These are phyloP conservation scores for Azorinus chamasolen DNA, from an alignment of 2,888 invertebrate genomes.

Conservation along the genomic window DNA sequence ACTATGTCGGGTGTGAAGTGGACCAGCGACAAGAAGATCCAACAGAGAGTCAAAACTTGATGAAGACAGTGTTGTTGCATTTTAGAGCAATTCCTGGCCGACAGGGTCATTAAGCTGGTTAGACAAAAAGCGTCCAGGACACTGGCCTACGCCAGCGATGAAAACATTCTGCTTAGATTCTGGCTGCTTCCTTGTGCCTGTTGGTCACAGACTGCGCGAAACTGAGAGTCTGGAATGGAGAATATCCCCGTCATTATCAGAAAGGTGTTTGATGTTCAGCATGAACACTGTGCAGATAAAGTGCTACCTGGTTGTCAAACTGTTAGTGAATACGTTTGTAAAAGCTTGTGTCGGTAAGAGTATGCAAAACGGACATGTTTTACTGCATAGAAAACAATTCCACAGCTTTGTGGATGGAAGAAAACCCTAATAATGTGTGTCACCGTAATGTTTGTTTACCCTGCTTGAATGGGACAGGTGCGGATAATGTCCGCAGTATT, in stretches of 20 bases:
- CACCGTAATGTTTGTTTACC: no score
- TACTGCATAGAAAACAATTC: not conserved
- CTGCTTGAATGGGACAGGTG: no score
- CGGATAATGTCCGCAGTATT: no score
- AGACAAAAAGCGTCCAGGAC: not conserved
- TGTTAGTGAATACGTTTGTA: constrained; percentile 17
- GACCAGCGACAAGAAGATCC: not conserved
- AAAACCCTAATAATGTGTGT: not conserved
- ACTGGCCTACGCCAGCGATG: constrained; percentile 19
- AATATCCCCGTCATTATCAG: constrained; percentile 10
- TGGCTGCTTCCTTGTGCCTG: constrained; percentile 13
- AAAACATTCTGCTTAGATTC: not conserved
- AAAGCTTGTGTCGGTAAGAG: not conserved
- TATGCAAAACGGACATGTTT: constrained; percentile 6
- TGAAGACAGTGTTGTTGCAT: constrained; percentile 1
- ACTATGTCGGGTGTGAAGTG: not conserved
- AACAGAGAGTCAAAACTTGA: no score
- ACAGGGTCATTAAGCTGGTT: not conserved
- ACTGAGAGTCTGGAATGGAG: constrained; percentile 1
- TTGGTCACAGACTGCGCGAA: not conserved
- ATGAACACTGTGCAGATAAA: constrained; percentile 15
- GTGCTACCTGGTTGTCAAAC: constrained; percentile 5
- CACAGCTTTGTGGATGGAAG: not conserved
- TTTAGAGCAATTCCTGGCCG: not conserved
- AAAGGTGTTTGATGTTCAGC: constrained; percentile 18